Evolutionary conservation across 2,797 vertebrate species (phyloP), one percentile per base, ranked within the genome.

Genomic region (Pampus argenteus): DNA sequence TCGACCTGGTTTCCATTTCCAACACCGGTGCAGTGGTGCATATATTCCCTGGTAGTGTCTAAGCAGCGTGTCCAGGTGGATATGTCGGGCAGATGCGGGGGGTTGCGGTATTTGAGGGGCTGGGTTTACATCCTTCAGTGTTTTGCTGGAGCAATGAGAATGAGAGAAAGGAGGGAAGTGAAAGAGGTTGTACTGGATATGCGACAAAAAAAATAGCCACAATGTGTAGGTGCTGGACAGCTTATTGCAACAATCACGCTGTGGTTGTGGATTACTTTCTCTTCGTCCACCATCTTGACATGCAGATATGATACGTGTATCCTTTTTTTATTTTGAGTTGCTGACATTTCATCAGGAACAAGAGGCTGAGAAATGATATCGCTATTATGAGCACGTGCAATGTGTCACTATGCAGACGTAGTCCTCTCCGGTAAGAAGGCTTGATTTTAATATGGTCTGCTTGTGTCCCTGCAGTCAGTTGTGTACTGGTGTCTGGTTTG

Each of bases 71-170:
- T 57, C 29, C 73, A 57, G 66, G 77, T 72, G 68, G 56, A 44
- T 18, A 42, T 40, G 26, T 18, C 36, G 34, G 47, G 75, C 74
- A 75, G 61, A 62, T 58, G 64, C 78, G 65, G 71, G 63, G 67
- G 82, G 79, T 76, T 92, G 93, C 89, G 90, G 91, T 90, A 86
- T 90, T 90, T 79, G 52, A 85, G 80, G 87, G 89, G 90, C 81
- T 86, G 88, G 88, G 88, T 87, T 84, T 86, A 80, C 78, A 85
- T 85, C 84, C 82, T 63, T 82, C 51, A 62, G 18, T 66, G 75
- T 86, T 81, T 78, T 58, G 71, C 57, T 45, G 20, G 81, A 85
- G 70, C 60, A 49, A 56, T 51, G 65, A 71, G 66, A 71, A 51
- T 2, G 31, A 49, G 67, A 50, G 68, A 42, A 64, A 63, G 71